phyloP scores from a whole-genome alignment of 1,140 invertebrate genomes.

The Brachionus manjavacas region DNA sequence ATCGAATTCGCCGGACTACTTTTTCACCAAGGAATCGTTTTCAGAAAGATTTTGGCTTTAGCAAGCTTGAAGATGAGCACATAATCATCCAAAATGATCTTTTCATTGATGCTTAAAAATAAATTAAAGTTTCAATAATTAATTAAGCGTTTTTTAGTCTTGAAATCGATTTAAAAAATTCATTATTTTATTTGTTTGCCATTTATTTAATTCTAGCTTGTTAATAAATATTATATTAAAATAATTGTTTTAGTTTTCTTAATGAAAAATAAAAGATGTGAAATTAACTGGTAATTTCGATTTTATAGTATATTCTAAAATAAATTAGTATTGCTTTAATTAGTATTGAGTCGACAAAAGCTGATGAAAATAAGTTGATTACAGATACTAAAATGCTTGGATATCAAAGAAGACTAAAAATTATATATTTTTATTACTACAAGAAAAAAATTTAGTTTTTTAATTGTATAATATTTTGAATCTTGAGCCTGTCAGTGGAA shows the following conservation, averaged over 20 bases:
- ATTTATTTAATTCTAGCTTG: background rate
- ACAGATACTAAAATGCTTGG: no score
- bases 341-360: no score
- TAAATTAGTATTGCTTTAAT: no score
- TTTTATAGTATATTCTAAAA: no score
- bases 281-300: no score
- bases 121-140: background rate
- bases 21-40: background rate
- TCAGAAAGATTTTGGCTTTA: conserved; percentile 28
- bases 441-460: no score
- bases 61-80: conserved; percentile 22
- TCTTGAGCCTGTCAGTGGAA: no score
- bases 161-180: background rate
- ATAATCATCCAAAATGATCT: conserved; percentile 36
- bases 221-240: background rate
- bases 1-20: background rate
- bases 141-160: background rate
- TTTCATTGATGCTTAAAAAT: background rate
- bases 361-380: no score
- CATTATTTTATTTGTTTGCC: background rate
- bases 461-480: no score
- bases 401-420: no score
- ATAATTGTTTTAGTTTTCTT: background rate
- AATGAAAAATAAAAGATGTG: no score
- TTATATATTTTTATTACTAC: no score